Percentiles rank a stretch among this genome's conserved stretches.
phyloP scores from a whole-genome alignment of 2,113 vertebrate species.

The Panurus biarmicus region DNA sequence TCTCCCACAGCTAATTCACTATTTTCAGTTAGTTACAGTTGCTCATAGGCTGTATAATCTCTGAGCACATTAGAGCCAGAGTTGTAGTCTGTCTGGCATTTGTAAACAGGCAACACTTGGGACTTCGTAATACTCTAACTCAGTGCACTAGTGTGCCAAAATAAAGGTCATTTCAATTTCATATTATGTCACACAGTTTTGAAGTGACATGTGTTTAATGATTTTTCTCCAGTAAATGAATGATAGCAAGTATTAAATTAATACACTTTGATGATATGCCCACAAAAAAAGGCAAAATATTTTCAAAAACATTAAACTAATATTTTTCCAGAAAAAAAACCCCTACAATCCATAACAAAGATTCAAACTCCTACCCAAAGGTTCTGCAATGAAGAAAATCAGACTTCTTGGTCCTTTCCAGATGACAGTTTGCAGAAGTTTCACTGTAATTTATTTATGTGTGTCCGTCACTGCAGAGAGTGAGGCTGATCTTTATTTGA shows the following conservation, averaged over 20 bases:
- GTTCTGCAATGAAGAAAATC: background rate
- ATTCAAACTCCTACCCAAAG: background rate
- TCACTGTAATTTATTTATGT: background rate
- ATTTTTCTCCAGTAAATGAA: constrained; percentile 56
- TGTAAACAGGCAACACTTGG: constrained; percentile 6
- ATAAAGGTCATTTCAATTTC: constrained; percentile 64
- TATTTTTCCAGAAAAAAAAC: background rate
- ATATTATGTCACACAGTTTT: constrained; percentile 44
- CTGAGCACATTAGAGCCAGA: background rate
- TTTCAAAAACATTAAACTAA: constrained; percentile 15
- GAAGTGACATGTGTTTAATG: constrained; percentile 60
- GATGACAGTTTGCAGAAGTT: background rate
- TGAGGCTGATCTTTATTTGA: background rate
- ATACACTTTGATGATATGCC: constrained; percentile 41
- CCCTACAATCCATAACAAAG: background rate
- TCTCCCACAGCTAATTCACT: background rate
- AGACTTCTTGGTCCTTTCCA: background rate
- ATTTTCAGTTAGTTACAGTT: background rate
- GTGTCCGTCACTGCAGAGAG: background rate
- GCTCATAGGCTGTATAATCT: background rate
- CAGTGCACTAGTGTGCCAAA: constrained; percentile 36
- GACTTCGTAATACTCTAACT: constrained; percentile 15
- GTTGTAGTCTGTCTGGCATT: constrained; percentile 25
- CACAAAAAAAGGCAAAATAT: background rate
- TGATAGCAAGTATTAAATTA: constrained; percentile 40